These are phyloP conservation scores for Arenaria interpres DNA, from an alignment of 2,113 vertebrate genomes.

Conservation along the genomic window DNA sequence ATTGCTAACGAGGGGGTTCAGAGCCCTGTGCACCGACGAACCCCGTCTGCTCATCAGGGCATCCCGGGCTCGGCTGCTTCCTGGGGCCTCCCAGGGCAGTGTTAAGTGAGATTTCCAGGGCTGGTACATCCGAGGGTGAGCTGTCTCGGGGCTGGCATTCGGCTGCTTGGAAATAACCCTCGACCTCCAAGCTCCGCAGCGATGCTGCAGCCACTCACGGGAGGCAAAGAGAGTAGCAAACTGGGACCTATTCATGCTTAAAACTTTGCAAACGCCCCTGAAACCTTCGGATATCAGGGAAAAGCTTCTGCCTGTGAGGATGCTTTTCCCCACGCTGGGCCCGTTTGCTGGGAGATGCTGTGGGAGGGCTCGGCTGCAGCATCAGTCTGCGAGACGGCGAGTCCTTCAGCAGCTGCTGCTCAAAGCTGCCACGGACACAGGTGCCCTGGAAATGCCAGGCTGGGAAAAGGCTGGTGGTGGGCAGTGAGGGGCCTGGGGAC, in stretches of 20 bases:
- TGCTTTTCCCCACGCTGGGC: not conserved
- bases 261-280: accelerated
- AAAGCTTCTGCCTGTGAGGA: not conserved
- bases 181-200: accelerated
- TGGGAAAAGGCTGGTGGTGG: not conserved
- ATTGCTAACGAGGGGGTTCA: accelerated
- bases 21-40: not conserved
- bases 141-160: not conserved
- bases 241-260: accelerated
- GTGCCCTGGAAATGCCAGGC: not conserved
- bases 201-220: not conserved
- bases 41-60: accelerated
- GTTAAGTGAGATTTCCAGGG: accelerated
- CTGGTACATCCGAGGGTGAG: not conserved
- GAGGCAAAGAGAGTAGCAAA: not conserved
- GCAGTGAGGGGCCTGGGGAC: not conserved
- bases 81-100: accelerated
- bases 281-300: accelerated
- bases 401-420: not conserved
- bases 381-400: accelerated
- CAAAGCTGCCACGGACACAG: accelerated
- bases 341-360: no score
- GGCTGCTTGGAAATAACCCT: not conserved
- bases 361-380: not conserved
- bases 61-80: not conserved